phyloP scores from a whole-genome alignment of 2,113 vertebrate genomes.

The Lycocorax pyrrhopterus region DNA sequence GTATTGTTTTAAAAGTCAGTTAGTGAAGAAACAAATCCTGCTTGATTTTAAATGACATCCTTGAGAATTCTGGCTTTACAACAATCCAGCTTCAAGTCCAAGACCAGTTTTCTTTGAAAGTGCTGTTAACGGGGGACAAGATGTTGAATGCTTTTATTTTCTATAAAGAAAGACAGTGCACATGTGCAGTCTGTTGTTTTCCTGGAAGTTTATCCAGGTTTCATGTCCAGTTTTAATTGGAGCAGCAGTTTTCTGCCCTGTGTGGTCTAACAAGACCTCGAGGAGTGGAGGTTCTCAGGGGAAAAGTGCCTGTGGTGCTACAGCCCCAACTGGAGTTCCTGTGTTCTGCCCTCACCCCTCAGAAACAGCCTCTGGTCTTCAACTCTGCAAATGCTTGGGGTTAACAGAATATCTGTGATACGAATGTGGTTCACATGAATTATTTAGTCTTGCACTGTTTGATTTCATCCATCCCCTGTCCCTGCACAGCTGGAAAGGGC shows the following conservation, averaged over 20 bases:
- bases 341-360: neutral
- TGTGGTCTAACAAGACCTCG: neutral
- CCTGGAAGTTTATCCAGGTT: neutral
- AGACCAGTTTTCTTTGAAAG: neutral
- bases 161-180: neutral
- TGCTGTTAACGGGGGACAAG: neutral
- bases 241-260: neutral
- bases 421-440: neutral
- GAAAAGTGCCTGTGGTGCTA: fast-evolving
- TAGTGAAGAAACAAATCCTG: neutral
- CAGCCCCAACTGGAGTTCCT: neutral
- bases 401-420: neutral
- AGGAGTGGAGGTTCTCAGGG: neutral
- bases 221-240: neutral
- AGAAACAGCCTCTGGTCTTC: neutral
- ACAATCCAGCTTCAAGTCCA: neutral
- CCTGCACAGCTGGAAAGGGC: neutral
- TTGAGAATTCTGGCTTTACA: neutral
- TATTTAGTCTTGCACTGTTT: neutral
- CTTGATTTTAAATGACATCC: neutral
- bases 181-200: neutral
- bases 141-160: neutral
- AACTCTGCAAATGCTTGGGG: neutral
- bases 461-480: neutral
- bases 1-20: neutral